Evolutionary conservation across 37 sponge, comb jelly and placozoan genomes (phyloP).

Genomic region (Beroe ovata): DNA sequence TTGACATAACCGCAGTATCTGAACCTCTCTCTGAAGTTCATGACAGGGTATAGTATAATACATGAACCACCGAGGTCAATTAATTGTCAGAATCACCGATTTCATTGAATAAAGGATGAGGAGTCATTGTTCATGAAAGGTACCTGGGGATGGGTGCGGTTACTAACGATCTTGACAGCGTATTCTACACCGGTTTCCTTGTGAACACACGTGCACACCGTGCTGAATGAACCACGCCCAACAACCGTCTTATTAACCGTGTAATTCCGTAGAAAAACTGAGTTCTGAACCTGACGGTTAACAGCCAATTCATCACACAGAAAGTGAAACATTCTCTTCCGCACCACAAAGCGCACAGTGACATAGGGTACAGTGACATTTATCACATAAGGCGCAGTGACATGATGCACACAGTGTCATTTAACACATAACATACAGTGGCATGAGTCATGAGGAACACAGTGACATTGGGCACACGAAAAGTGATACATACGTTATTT

Average conservation of each 20-base stretch:
- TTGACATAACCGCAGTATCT: constrained; percentile 83
- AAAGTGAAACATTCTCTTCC: too few relatives aligned
- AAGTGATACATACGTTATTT: neutral
- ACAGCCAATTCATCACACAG: too few relatives aligned
- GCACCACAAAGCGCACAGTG: too few relatives aligned
- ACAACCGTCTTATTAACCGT: constrained; percentile 72
- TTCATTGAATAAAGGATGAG: neutral
- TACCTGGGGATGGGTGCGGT: constrained; percentile 41
- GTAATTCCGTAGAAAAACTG: constrained; percentile 80
- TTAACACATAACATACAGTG: too few relatives aligned
- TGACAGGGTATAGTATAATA: neutral
- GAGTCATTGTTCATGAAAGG: neutral
- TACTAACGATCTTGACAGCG: constrained; percentile 96
- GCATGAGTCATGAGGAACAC: too few relatives aligned
- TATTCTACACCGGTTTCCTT: constrained; percentile 76
- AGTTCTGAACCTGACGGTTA: constrained; percentile 74
- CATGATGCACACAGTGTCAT: too few relatives aligned
- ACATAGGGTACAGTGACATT: too few relatives aligned
- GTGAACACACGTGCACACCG: constrained; percentile 77
- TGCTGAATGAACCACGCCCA: constrained; percentile 80
- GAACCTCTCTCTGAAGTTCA: constrained; percentile 72
- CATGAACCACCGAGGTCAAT: neutral
- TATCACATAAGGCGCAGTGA: too few relatives aligned
- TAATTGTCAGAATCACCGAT: neutral
- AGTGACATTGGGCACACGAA: too few relatives aligned